phyloP scores from a whole-genome alignment of 2,113 vertebrate genomes.

The Pseudopipra pipra region DNA sequence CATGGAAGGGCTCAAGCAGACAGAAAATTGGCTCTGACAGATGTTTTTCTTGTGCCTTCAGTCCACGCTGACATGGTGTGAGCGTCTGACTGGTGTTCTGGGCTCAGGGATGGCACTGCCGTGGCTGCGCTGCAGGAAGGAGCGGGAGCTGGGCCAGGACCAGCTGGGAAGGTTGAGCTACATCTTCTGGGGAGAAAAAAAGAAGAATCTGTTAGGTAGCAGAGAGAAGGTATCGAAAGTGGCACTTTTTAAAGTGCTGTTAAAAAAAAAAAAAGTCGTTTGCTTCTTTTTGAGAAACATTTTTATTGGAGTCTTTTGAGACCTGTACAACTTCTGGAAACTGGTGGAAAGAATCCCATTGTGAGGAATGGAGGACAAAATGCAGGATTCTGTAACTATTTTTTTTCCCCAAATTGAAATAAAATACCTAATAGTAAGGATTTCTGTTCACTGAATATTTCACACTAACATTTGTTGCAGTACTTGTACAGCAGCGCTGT shows the following conservation, averaged over 20 bases:
- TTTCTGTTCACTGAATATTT: background rate
- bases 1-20: background rate
- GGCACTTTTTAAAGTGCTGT: background rate
- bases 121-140: rapidly evolving
- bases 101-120: rapidly evolving
- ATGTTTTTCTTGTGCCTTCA: rapidly evolving
- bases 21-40: background rate
- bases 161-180: background rate
- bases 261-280: background rate
- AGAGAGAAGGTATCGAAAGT: background rate
- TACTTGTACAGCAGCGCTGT: background rate
- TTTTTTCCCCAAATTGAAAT: background rate
- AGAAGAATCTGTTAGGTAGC: background rate
- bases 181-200: background rate
- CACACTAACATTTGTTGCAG: background rate
- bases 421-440: background rate
- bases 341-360: background rate
- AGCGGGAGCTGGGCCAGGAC: background rate
- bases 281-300: background rate
- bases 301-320: rapidly evolving
- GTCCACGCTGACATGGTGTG: rapidly evolving
- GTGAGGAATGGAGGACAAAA: background rate
- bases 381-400: no score
- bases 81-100: background rate
- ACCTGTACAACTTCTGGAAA: background rate